A percentile compares a stretch with the other conserved stretches of the same genome.
Evolutionary conservation across 64 coral and sea anemone species (phyloP).

Genomic region (Cladopsammia gracilis): DNA sequence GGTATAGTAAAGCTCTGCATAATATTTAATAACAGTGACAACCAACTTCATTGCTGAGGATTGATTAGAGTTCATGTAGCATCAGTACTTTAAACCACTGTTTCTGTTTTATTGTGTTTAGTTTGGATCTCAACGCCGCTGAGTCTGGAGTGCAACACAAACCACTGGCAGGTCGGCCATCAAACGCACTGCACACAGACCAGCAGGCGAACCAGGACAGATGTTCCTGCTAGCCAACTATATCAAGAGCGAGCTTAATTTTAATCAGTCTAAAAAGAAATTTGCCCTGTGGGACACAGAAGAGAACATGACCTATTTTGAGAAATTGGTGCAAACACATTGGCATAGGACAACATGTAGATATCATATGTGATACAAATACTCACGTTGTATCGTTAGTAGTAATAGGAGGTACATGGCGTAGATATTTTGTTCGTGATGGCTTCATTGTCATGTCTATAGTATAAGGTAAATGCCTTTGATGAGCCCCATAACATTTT

Average conservation of each 20-base stretch:
- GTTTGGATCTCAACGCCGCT: constrained; percentile 98
- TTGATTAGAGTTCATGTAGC: too few species aligned
- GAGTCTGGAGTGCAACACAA: constrained; percentile 99
- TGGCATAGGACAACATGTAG: constrained; percentile 4
- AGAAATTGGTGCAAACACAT: constrained; percentile 5
- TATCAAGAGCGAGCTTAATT: constrained; percentile 8
- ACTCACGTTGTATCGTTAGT: neutral
- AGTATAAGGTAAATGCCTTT: too few species aligned
- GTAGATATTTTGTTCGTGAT: neutral
- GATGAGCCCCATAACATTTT: too few species aligned
- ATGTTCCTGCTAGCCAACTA: constrained; percentile 80
- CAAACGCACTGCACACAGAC: constrained; percentile 93
- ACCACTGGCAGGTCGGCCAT: constrained; percentile 84
- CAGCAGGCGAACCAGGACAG: constrained; percentile 95
- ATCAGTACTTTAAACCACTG: neutral
- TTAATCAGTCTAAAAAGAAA: constrained; percentile 14
- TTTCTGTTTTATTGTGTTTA: constrained; percentile 1
- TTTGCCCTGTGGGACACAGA: neutral
- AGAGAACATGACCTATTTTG: neutral
- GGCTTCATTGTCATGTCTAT: neutral
- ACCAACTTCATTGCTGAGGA: too few species aligned
- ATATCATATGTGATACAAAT: constrained; percentile 24
- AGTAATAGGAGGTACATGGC: neutral
- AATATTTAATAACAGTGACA: too few species aligned
- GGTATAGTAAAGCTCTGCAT: constrained; percentile 32